Evolutionary conservation across 2,888 invertebrate species (phyloP), one percentile per base, ranked within the genome.

Genomic region (Microchrysa polita): DNA sequence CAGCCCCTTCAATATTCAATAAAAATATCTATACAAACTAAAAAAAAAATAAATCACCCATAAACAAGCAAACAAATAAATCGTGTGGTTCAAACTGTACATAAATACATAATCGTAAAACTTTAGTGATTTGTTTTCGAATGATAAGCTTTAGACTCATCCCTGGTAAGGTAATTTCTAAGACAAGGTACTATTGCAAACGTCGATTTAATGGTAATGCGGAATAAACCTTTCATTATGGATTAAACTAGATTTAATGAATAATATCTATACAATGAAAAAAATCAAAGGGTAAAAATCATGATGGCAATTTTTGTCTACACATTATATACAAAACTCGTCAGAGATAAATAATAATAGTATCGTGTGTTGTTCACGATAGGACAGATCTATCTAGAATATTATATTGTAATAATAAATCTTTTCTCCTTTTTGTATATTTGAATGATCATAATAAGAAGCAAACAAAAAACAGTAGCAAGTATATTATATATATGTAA

Each of bases 51-150:
- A 65, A 65, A 34, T 65, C 42, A 65, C 14, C 22, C 22, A 20
- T 48, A 65, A 44, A 34, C 16, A 34, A 48, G 48, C 12, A 48
- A 48, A 4, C 2, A 10, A n/a, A 60, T 48, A 65, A 27, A 27
- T 23, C 20, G 20, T 48, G 65, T 48, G 65, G 65, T 69, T 55
- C 55, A 55, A 67, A 27, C 34, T 69, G 69, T 69, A 67, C 16
- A 67, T 67, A 67, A 34, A 34, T 34, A 34, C 27, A 53, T 55
- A 55, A 59, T 22, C 52, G 16, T 69, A 69, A 55, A n/a, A 20
- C 20, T 69, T 57, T 40, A 40, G 52, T 40, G 42, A 69, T 69
- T 69, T 69, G 69, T 69, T 69, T 69, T 69, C 57, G 55, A 69
- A 57, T 69, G 23, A 57, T 69, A 65, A 65, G 65, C 48, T 48